Conservation (phyloP, 2,797 vertebrate genomes). For the Tragopan temminckii region DNA sequence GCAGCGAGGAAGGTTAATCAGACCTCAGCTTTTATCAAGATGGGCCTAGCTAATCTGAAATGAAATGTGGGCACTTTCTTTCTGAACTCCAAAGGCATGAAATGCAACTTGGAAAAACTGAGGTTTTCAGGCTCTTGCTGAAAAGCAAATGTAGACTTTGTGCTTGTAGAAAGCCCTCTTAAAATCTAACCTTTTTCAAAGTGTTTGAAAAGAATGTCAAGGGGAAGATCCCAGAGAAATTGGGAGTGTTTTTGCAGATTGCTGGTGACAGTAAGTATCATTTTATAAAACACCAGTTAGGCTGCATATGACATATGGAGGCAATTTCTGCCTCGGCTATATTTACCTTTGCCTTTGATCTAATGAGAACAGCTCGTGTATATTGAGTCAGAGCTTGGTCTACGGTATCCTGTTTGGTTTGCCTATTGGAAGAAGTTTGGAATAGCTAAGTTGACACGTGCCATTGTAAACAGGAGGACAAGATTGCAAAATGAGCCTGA, state of each 20-base stretch:
- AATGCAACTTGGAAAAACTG: slow-evolving; percentile 7
- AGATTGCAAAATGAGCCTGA: not conserved
- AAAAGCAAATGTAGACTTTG: not conserved
- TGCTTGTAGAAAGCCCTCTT: not conserved
- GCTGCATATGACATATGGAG: slow-evolving; percentile 39
- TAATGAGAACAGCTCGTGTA: not conserved
- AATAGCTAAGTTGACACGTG: not conserved
- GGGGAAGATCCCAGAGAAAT: slow-evolving; percentile 25
- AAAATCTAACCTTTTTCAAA: not conserved
- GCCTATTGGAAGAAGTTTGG: not conserved
- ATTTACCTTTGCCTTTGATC: slow-evolving; percentile 66
- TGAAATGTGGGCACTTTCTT: slow-evolving; percentile 19
- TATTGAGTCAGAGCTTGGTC: not conserved
- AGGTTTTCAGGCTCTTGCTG: slow-evolving; percentile 5
- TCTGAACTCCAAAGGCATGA: not conserved
- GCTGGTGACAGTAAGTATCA: slow-evolving; percentile 48
- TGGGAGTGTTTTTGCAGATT: slow-evolving; percentile 40
- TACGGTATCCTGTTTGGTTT: not conserved
- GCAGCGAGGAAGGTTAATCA: not conserved
- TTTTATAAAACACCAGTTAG: slow-evolving; percentile 29
- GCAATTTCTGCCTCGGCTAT: slow-evolving; percentile 50
- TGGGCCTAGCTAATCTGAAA: slow-evolving; percentile 2
- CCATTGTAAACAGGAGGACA: not conserved
- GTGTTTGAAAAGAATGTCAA: not conserved
- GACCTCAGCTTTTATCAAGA: slow-evolving; percentile 46